Conservation (phyloP, 2,888 invertebrate species). For the Drosophila kanekoi region DNA sequence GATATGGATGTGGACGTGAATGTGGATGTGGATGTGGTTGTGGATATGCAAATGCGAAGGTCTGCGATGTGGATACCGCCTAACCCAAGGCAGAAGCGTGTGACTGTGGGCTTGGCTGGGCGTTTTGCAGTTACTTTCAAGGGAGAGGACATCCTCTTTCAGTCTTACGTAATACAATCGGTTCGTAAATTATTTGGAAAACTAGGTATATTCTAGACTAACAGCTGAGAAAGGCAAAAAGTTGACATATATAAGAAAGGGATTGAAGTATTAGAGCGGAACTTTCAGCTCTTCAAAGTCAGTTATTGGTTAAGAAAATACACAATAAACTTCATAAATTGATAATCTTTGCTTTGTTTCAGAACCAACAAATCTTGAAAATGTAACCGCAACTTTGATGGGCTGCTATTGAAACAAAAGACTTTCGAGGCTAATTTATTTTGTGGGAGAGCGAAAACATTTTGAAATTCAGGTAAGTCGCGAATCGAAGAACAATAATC, state of each 20-base stretch:
- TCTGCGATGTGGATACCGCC: slow-evolving; percentile 21
- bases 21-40: slow-evolving; percentile 18
- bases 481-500: no score
- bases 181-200: neutral
- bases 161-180: slow-evolving; percentile 59
- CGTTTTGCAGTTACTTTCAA: slow-evolving; percentile 12
- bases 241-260: no score
- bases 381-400: slow-evolving; percentile 49
- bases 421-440: slow-evolving; percentile 19
- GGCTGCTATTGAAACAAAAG: slow-evolving; percentile 19
- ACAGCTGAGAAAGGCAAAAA: neutral
- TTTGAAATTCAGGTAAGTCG: slow-evolving; percentile 54
- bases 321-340: neutral
- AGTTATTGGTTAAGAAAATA: neutral
- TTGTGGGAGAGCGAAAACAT: slow-evolving; percentile 5
- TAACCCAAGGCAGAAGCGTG: slow-evolving; percentile 51
- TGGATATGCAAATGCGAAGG: slow-evolving; percentile 60
- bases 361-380: slow-evolving; percentile 36
- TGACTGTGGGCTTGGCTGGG: slow-evolving; percentile 54
- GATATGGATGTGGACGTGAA: slow-evolving; percentile 49
- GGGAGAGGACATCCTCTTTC: slow-evolving; percentile 39
- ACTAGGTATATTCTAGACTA: neutral
- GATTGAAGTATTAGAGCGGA: no score
- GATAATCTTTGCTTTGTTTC: slow-evolving; percentile 15
- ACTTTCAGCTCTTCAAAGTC: no score